These are phyloP conservation scores for Eupithecia centaureata DNA, from an alignment of 2,888 invertebrate species.

Conservation along the genomic window DNA sequence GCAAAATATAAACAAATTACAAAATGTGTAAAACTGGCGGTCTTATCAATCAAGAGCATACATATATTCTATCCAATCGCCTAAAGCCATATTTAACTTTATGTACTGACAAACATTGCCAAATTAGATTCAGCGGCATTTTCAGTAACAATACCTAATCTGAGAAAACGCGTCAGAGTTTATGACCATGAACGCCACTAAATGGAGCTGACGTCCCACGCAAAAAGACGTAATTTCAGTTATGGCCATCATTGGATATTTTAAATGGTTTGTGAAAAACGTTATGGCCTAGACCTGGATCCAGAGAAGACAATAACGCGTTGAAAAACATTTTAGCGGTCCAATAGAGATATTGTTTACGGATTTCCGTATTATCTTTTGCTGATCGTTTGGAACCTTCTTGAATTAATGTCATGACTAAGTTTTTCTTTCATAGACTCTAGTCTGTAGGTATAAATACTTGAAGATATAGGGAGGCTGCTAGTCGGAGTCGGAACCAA, in stretches of 20 bases:
- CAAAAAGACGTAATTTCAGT: slow-evolving; percentile 16
- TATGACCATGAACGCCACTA: slow-evolving; percentile 12
- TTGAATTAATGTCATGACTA: too few species aligned
- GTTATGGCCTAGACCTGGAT: slow-evolving; percentile 62
- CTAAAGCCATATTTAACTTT: neutral
- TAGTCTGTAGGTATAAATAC: neutral
- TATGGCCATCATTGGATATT: slow-evolving; percentile 11
- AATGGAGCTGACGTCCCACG: slow-evolving; percentile 20
- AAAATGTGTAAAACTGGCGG: too few species aligned
- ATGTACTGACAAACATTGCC: slow-evolving; percentile 19
- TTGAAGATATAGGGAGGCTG: neutral
- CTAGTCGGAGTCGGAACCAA: too few species aligned
- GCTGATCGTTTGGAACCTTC: neutral
- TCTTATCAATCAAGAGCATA: too few species aligned
- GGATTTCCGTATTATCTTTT: slow-evolving; percentile 20
- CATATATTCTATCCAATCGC: neutral
- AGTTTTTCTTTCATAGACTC: too few species aligned
- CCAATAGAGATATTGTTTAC: slow-evolving; percentile 30
- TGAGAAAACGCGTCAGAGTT: neutral
- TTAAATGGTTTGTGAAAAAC: slow-evolving; percentile 48
- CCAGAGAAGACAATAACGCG: slow-evolving; percentile 47
- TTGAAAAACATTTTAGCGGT: slow-evolving; percentile 52
- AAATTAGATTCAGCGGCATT: slow-evolving; percentile 17
- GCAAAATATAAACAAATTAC: too few species aligned
- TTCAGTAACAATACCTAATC: neutral